Evolutionary conservation across 2,797 vertebrate species (phyloP), one percentile per base, ranked within the genome.

Genomic region (Amphiprion clarkii): DNA sequence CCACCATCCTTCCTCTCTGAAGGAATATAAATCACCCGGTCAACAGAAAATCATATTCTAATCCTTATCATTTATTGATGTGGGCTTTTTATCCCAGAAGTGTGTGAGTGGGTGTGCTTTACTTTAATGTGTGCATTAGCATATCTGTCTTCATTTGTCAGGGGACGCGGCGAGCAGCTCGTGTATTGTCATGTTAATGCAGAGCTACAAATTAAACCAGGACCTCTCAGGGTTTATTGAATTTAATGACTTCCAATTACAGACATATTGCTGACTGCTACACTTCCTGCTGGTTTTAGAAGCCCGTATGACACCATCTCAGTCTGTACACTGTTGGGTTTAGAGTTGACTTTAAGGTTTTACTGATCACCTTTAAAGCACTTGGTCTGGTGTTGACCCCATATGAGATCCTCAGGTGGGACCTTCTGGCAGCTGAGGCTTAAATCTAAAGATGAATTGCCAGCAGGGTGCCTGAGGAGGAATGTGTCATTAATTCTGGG

Each of bases 181-280:
- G 70, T 64, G 81, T 71, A 89, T 92, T 93, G 82, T 93, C 81
- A 91, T 92, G 90, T 74, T 87, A 92, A 93, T 93, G 81, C 62
- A 2, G 62, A 66, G 66, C 56, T 72, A 83, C 75, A 85, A 84
- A 87, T 88, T 71, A 81, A 84, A 86, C 40, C 72, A 54, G 46
- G 74, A 78, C 84, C 89, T 85, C 81, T 72, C 46, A 13, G 76
- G 74, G 68, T 84, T 87, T 78, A 88, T 93, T 86, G 81, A 82
- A 86, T 89, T 74, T 65, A 90, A 86, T 83, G 40, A 67, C 25
- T 73, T 82, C 31, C 52, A 77, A 59, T 79, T 67, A 74, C 39
- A 59, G 8, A 44, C 69, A 6, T 11, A 27, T 59, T 19, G 63
- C 61, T 56, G 5, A 3, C 39, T 29, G 9, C 36, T 39, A 11